phyloP scores from a whole-genome alignment of 2,888 invertebrate genomes.

The Cordylochernes scorpioides region DNA sequence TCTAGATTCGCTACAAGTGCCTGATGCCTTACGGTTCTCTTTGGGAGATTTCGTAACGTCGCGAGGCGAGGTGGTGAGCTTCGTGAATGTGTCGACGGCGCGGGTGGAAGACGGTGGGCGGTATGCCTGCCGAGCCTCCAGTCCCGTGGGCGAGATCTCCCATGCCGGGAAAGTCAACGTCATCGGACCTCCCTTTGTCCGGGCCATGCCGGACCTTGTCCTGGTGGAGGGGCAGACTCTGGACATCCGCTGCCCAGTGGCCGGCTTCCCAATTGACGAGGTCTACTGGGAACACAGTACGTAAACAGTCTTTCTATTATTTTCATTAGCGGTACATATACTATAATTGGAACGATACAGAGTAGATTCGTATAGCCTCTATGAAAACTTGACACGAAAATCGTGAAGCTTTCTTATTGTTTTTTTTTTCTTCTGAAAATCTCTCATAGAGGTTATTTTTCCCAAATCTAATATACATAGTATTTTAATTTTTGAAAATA shows the following conservation, averaged over 20 bases:
- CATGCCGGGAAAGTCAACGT: conserved; percentile 12
- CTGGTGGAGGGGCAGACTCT: conserved; percentile 72
- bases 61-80: conserved; percentile 20
- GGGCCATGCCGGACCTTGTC: conserved; percentile 71
- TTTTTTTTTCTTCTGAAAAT: too few species aligned
- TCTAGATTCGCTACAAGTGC: conserved; percentile 20
- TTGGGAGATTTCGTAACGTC: conserved; percentile 18
- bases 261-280: conserved; percentile 21
- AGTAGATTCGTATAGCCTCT: too few species aligned
- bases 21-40: conserved; percentile 16
- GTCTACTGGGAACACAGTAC: conserved; percentile 21
- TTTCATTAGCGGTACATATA: too few species aligned
- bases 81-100: conserved; percentile 16
- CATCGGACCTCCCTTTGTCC: conserved; percentile 51
- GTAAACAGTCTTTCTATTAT: neutral
- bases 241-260: conserved; percentile 37
- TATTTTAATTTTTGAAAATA: too few species aligned
- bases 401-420: too few species aligned
- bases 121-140: conserved; percentile 20
- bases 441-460: too few species aligned
- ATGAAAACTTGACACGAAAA: too few species aligned
- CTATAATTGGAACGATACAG: too few species aligned
- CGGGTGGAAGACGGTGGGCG: conserved; percentile 15
- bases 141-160: conserved; percentile 18
- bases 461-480: too few species aligned